Evolutionary conservation across 2,888 invertebrate genomes (phyloP).

Genomic region (Ethmia dodecea): DNA sequence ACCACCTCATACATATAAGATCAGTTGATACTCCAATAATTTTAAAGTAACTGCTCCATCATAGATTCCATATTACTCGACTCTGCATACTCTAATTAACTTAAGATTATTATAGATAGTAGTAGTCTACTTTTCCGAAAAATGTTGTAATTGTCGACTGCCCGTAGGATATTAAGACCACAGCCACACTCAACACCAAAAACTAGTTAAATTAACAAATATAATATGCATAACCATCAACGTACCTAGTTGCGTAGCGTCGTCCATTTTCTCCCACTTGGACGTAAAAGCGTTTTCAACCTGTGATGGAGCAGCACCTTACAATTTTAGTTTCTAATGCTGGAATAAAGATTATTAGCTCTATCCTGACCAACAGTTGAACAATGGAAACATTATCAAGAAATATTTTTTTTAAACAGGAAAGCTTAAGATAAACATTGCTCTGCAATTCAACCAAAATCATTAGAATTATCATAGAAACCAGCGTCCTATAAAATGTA

Average conservation of each 20-base stretch:
- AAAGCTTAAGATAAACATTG: too few species aligned
- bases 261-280: conserved; percentile 94
- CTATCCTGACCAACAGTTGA: conserved; percentile 39
- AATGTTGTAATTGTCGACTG: background rate
- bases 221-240: conserved; percentile 37
- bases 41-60: too few species aligned
- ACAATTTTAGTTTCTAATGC: conserved; percentile 60
- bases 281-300: conserved; percentile 72
- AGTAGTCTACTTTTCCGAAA: background rate
- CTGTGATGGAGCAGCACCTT: conserved; percentile 64
- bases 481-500: too few species aligned
- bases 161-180: background rate
- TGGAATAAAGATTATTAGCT: conserved; percentile 67
- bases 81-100: too few species aligned
- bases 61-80: too few species aligned
- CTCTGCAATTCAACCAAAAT: too few species aligned
- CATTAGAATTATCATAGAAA: too few species aligned
- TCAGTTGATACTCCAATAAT: too few species aligned
- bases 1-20: too few species aligned
- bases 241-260: conserved; percentile 91
- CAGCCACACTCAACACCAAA: background rate
- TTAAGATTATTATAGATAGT: background rate
- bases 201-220: conserved; percentile 2
- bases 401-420: too few species aligned
- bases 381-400: background rate